Percentiles rank a stretch among this genome's conserved stretches.
Conservation (phyloP, 2,888 invertebrate genomes). For the Dynastes maya region DNA sequence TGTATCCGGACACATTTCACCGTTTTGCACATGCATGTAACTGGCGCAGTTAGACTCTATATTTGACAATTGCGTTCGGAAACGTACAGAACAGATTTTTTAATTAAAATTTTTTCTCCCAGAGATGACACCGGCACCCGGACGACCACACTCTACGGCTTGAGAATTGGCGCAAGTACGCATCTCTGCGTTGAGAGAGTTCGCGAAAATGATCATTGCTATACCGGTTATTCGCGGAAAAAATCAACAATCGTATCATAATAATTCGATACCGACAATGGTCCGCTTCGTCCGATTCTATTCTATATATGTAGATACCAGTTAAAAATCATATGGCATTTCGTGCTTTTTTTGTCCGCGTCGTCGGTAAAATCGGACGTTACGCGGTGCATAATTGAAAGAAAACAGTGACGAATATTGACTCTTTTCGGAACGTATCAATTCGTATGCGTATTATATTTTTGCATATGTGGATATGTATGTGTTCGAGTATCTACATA, state of each 20-base stretch:
- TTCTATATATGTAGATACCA: neutral
- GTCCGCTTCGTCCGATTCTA: neutral
- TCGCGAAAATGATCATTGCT: neutral
- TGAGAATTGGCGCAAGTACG: too few relatives aligned
- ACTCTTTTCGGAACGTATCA: slow-evolving; percentile 53
- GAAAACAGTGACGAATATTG: slow-evolving; percentile 58
- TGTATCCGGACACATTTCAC: too few relatives aligned
- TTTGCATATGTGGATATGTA: neutral
- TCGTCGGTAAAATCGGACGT: neutral
- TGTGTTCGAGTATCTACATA: too few relatives aligned
- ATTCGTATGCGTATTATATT: neutral
- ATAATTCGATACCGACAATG: slow-evolving; percentile 18
- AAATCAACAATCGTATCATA: slow-evolving; percentile 28
- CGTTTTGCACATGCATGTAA: too few relatives aligned
- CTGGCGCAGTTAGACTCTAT: too few relatives aligned
- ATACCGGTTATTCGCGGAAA: neutral
- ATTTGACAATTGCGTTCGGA: too few relatives aligned
- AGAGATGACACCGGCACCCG: neutral
- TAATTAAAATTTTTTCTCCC: too few relatives aligned
- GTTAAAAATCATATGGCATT: slow-evolving; percentile 7
- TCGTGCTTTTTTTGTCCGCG: slow-evolving; percentile 1
- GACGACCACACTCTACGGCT: too few relatives aligned
- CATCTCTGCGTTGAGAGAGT: neutral
- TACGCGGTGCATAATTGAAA: slow-evolving; percentile 56
- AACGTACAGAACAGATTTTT: too few relatives aligned